Base-by-base conservation (phyloP, 2,113 vertebrate species). In the Passerina amoena region DNA sequence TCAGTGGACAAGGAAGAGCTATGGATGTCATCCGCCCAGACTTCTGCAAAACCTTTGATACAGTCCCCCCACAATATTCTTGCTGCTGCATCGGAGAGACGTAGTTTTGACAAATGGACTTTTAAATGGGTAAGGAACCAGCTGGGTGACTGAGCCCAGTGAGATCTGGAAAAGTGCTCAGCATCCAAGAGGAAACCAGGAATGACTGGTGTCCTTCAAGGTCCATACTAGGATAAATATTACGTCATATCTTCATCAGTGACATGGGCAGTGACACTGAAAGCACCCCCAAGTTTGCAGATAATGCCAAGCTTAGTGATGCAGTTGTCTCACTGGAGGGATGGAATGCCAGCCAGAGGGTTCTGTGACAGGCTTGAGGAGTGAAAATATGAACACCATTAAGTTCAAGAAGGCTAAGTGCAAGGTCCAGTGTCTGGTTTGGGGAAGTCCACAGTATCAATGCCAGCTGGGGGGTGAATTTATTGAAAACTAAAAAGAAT, bases 121-220 rank as follows among this genome's bases (percentile, higher is more conserved):
- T 5, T 35, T 47, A 37, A 22, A 27, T 14, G 4, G 14, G 14
- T 56, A n/a, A 79, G 27, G 20, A 79, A 42, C 5, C 3, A 1
- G 20, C 6, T 79, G 56, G 8, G 37, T 38, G 38, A 27, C 31
- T 82, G 59, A 4, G 1, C n/a, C n/a, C n/a, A 31, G 24, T 4
- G 7, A 42, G 4, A 31, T 61, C 24, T 0, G 0, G 17, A 51
- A 25, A 47, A 47, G 3, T 65, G 9, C 10, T 72, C 24, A 35
- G n/a, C 4, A 9, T 68, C n/a, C 38, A 38, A 17, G 20, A 25
- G 24, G 28, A 75, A 60, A 45, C 7, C 42, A 19, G 12, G 30
- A 38, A 40, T 40, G 20, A 48, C 5, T 33, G 7, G 9, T 28
- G 33, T 77, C 33, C 28, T 45, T 51, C 53, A 27, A 33, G 27